Percentiles rank a stretch among this genome's conserved stretches.
Evolutionary conservation across 2,888 invertebrate genomes (phyloP).

Genomic region (Melanargia galathea): DNA sequence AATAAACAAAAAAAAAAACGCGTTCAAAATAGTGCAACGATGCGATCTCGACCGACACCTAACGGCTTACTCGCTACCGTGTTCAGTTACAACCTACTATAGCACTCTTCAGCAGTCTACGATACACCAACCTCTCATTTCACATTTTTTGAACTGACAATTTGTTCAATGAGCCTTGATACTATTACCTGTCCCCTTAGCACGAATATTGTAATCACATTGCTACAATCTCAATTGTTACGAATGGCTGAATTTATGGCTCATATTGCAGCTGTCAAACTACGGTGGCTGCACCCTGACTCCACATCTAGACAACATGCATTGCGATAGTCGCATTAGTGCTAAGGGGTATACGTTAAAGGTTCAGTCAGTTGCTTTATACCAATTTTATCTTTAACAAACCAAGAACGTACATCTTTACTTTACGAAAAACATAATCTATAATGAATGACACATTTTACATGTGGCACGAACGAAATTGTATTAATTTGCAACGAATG

Average conservation of each 20-base stretch:
- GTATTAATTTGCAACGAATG: neutral
- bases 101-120: slow-evolving; percentile 15
- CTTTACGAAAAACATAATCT: no score
- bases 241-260: no score
- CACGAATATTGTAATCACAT: no score
- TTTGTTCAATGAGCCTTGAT: neutral
- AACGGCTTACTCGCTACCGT: neutral
- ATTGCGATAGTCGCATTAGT: neutral
- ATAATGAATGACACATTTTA: no score
- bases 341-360: neutral
- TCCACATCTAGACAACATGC: neutral
- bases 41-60: slow-evolving; percentile 26
- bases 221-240: no score
- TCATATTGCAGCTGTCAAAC: no score
- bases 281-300: no score
- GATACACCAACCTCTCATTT: neutral
- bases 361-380: neutral
- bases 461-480: neutral
- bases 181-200: no score
- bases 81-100: slow-evolving; percentile 13
- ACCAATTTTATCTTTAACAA: neutral
- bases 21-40: slow-evolving; percentile 46
- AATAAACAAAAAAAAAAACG: slow-evolving; percentile 47
- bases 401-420: neutral
- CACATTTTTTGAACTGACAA: neutral